Evolutionary conservation across 2,113 vertebrate genomes (phyloP).

Genomic region (Psettodes erumei): DNA sequence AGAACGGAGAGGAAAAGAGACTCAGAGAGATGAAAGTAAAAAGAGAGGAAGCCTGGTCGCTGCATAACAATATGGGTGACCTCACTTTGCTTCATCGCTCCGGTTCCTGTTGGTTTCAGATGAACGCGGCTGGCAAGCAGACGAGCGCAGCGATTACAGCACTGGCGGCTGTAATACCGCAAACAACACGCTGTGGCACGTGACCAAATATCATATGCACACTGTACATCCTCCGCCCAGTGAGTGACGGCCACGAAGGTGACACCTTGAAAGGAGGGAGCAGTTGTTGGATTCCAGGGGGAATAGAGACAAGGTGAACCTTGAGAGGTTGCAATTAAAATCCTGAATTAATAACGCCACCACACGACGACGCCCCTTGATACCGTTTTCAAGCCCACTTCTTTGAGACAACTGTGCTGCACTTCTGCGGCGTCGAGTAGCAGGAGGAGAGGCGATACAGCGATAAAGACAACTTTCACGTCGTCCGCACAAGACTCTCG

Average conservation of each 20-base stretch:
- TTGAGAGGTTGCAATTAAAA: slow-evolving; percentile 52
- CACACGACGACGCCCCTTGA: slow-evolving; percentile 41
- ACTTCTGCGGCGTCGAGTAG: background rate
- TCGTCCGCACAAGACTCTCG: slow-evolving; percentile 16
- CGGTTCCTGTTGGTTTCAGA: slow-evolving; percentile 64
- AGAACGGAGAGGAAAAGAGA: slow-evolving; percentile 70
- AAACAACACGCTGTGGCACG: slow-evolving; percentile 62
- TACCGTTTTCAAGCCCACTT: slow-evolving; percentile 43
- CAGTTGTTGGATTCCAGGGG: slow-evolving; percentile 52
- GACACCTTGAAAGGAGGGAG: slow-evolving; percentile 55
- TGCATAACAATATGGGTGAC: slow-evolving; percentile 77
- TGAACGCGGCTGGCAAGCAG: slow-evolving; percentile 42
- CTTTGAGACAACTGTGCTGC: slow-evolving; percentile 27
- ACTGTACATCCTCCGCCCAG: slow-evolving; percentile 45
- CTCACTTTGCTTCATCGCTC: slow-evolving; percentile 74
- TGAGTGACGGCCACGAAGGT: slow-evolving; percentile 53
- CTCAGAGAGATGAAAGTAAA: slow-evolving; percentile 73
- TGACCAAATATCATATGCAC: slow-evolving; percentile 56
- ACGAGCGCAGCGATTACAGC: slow-evolving; percentile 52
- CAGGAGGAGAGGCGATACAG: background rate
- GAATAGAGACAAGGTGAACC: slow-evolving; percentile 51
- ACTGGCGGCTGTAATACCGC: too few species aligned
- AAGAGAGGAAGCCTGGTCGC: slow-evolving; percentile 66
- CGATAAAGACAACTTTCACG: slow-evolving; percentile 18
- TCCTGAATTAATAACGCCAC: slow-evolving; percentile 55